Evolutionary conservation across 1,140 invertebrate species (phyloP).

Genomic region (Andricus grossulariae): DNA sequence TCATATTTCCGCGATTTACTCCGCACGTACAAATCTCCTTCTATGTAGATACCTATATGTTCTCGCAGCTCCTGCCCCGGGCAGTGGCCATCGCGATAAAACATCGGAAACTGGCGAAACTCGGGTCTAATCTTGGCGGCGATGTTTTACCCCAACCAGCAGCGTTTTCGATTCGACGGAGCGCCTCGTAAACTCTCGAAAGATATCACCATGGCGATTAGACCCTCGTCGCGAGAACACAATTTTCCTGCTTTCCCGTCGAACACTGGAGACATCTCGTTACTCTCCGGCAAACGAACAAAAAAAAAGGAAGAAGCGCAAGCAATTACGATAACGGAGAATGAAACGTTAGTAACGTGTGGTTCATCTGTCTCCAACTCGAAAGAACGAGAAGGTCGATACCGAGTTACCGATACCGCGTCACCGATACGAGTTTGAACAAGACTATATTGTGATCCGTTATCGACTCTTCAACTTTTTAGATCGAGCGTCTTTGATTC

Average conservation of each 20-base stretch:
- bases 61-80: slow-evolving; percentile 11
- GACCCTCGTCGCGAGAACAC: slow-evolving; percentile 62
- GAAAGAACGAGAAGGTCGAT: slow-evolving; percentile 35
- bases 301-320: slow-evolving; percentile 2
- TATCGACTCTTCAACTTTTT: neutral
- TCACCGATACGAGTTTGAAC: neutral
- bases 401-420: slow-evolving; percentile 12
- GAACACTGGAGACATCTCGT: slow-evolving; percentile 30
- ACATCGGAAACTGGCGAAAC: slow-evolving; percentile 65
- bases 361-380: slow-evolving; percentile 32
- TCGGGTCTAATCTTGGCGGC: slow-evolving; percentile 63
- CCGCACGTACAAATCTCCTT: neutral
- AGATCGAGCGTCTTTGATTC: neutral
- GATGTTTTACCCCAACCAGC: slow-evolving; percentile 57
- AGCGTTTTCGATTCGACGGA: slow-evolving; percentile 29
- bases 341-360: slow-evolving; percentile 13
- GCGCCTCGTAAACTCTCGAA: slow-evolving; percentile 55
- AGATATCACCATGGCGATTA: slow-evolving; percentile 60
- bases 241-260: slow-evolving; percentile 47
- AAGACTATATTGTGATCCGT: neutral
- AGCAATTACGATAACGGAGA: slow-evolving; percentile 28
- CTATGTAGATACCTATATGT: slow-evolving; percentile 18
- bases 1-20: slow-evolving; percentile 28
- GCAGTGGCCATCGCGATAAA: slow-evolving; percentile 60
- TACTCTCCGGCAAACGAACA: slow-evolving; percentile 23